These are phyloP conservation scores for Ptiloglossa arizonensis DNA, from an alignment of 1,140 invertebrate species.

Conservation along the genomic window DNA sequence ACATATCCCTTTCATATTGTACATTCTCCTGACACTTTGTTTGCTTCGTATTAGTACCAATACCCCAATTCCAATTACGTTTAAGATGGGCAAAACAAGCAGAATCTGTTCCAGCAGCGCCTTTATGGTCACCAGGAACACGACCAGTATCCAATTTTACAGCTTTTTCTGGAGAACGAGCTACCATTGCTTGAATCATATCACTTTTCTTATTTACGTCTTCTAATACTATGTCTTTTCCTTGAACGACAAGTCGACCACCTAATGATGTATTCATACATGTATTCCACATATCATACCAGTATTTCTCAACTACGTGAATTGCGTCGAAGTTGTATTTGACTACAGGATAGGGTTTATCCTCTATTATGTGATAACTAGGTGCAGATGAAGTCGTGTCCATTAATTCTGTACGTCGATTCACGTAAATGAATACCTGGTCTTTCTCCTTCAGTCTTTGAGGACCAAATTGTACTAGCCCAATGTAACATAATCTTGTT, in stretches of 20 bases:
- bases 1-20: slow-evolving; percentile 35
- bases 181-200: slow-evolving; percentile 79
- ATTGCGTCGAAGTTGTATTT: slow-evolving; percentile 83
- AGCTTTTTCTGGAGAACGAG: slow-evolving; percentile 80
- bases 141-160: slow-evolving; percentile 81
- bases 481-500: slow-evolving; percentile 85
- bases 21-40: slow-evolving; percentile 13
- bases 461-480: slow-evolving; percentile 88
- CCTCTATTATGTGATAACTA: slow-evolving; percentile 85
- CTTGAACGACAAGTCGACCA: slow-evolving; percentile 76
- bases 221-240: slow-evolving; percentile 82
- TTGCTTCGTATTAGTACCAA: background rate
- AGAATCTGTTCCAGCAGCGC: slow-evolving; percentile 89
- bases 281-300: slow-evolving; percentile 87
- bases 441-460: slow-evolving; percentile 87
- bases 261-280: slow-evolving; percentile 87
- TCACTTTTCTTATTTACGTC: slow-evolving; percentile 81
- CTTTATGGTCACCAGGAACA: slow-evolving; percentile 88
- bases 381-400: slow-evolving; percentile 86
- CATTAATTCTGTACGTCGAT: slow-evolving; percentile 83
- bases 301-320: slow-evolving; percentile 86
- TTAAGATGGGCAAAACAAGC: slow-evolving; percentile 86
- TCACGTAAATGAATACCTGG: slow-evolving; percentile 87
- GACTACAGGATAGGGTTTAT: slow-evolving; percentile 83
- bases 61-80: slow-evolving; percentile 85